phyloP scores from a whole-genome alignment of 2,113 vertebrate genomes.

The Ammodytes marinus region DNA sequence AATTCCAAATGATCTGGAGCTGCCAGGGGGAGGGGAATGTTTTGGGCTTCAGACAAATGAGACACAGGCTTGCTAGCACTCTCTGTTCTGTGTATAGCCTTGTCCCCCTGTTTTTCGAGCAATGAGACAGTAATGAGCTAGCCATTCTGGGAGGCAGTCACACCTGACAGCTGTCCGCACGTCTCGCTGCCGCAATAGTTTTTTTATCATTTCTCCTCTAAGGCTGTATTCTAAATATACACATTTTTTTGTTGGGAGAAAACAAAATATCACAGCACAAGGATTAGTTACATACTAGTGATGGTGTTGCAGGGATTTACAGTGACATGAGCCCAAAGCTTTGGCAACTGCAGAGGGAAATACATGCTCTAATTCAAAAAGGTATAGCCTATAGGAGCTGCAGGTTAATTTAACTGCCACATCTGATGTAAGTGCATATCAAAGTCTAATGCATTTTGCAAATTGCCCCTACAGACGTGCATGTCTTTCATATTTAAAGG shows the following conservation, averaged over 20 bases:
- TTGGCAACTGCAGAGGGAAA: slow-evolving; percentile 22
- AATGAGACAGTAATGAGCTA: slow-evolving; percentile 74
- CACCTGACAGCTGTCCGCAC: slow-evolving; percentile 78
- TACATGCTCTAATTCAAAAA: not conserved
- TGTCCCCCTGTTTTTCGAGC: slow-evolving; percentile 53
- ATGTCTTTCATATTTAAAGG: slow-evolving; percentile 11
- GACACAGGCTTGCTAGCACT: slow-evolving; percentile 59
- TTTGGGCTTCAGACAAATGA: slow-evolving; percentile 71
- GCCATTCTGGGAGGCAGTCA: slow-evolving; percentile 73
- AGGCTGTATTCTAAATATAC: slow-evolving; percentile 45
- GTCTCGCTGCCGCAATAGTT: slow-evolving; percentile 64
- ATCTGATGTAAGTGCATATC: not conserved
- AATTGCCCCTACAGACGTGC: not conserved
- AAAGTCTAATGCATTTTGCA: not conserved
- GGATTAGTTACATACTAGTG: slow-evolving; percentile 22
- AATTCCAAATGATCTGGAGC: slow-evolving; percentile 68
- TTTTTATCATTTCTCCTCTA: slow-evolving; percentile 60
- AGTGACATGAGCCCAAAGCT: slow-evolving; percentile 3
- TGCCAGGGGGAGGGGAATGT: slow-evolving; percentile 66
- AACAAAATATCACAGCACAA: slow-evolving; percentile 48
- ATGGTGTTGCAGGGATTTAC: not conserved
- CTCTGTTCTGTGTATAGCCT: slow-evolving; percentile 46
- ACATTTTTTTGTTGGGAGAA: not conserved
- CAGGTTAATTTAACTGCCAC: not conserved
- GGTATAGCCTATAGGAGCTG: not conserved